phyloP scores from a whole-genome alignment of 2,113 vertebrate species.

The Pithys albifrons region DNA sequence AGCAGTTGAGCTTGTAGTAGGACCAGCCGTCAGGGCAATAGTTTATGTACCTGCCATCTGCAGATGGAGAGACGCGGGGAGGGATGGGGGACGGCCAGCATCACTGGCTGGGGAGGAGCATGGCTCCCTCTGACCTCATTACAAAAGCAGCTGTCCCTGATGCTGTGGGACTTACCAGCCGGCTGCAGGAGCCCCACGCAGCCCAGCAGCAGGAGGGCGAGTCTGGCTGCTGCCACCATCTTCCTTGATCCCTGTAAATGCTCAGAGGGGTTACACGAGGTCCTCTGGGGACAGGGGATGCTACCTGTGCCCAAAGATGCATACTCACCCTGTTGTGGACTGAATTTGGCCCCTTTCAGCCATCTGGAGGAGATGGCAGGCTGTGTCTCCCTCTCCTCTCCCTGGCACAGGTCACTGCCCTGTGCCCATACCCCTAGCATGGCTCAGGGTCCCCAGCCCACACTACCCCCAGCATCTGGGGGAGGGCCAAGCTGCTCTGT shows the following conservation, averaged over 20 bases:
- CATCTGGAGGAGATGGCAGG: neutral
- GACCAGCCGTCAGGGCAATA: constrained; percentile 54
- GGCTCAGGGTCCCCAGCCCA: neutral
- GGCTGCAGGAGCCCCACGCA: neutral
- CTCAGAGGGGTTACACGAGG: neutral
- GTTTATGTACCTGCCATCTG: neutral
- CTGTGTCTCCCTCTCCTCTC: neutral
- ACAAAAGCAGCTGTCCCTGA: rapidly evolving
- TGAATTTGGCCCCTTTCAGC: neutral
- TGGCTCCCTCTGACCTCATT: rapidly evolving
- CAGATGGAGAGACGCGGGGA: rapidly evolving
- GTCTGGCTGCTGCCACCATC: neutral
- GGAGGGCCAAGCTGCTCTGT: neutral
- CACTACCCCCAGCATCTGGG: neutral
- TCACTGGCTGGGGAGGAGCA: rapidly evolving
- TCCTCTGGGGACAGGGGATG: neutral
- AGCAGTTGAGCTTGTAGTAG: constrained; percentile 56
- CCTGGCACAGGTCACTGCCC: neutral
- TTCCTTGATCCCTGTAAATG: neutral
- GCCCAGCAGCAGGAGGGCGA: constrained; percentile 15
- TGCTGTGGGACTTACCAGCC: neutral
- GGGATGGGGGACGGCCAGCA: rapidly evolving
- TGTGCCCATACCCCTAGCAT: rapidly evolving
- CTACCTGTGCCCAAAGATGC: neutral
- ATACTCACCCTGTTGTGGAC: neutral